Evolutionary conservation across 2,888 invertebrate species (phyloP).

Genomic region (Diloba caeruleocephala): DNA sequence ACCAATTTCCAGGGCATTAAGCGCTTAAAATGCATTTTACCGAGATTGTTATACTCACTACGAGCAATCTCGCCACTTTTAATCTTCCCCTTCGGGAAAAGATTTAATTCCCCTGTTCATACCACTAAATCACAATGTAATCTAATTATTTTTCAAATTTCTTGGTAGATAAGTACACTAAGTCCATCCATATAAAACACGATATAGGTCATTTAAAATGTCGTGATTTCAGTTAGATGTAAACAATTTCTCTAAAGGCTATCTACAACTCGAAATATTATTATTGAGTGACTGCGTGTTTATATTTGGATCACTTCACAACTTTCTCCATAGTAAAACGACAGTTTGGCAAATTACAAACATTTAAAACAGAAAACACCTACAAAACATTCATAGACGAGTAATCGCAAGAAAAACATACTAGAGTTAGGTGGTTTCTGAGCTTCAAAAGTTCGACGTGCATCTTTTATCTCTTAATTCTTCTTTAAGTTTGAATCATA

Average conservation of each 20-base stretch:
- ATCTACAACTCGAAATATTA: conserved; percentile 33
- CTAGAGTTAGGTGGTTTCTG: conserved; percentile 58
- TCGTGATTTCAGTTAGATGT: conserved; percentile 28
- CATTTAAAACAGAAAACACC: conserved; percentile 28
- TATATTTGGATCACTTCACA: conserved; percentile 35
- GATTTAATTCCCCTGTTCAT: conserved; percentile 54
- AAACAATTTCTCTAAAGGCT: conserved; percentile 49
- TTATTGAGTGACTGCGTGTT: conserved; percentile 29
- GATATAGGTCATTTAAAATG: conserved; percentile 20
- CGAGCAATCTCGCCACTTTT: conserved; percentile 68
- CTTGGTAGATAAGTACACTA: neutral
- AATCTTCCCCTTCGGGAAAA: conserved; percentile 59
- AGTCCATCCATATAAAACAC: conserved; percentile 5
- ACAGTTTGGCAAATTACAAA: conserved; percentile 33
- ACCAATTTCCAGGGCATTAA: conserved; percentile 83
- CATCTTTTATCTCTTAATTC: conserved; percentile 76
- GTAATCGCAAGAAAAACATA: conserved; percentile 52
- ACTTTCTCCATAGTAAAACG: conserved; percentile 38
- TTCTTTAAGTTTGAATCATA: conserved; percentile 83
- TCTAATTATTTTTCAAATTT: conserved; percentile 34
- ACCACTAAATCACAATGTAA: conserved; percentile 19
- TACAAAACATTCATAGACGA: conserved; percentile 52
- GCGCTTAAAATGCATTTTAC: conserved; percentile 82
- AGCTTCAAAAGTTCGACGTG: conserved; percentile 69
- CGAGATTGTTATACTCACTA: conserved; percentile 77